A percentile compares a stretch with the other conserved stretches of the same genome.
These are phyloP conservation scores for Amphipoea oculea DNA, from an alignment of 2,888 invertebrate genomes.

Conservation along the genomic window DNA sequence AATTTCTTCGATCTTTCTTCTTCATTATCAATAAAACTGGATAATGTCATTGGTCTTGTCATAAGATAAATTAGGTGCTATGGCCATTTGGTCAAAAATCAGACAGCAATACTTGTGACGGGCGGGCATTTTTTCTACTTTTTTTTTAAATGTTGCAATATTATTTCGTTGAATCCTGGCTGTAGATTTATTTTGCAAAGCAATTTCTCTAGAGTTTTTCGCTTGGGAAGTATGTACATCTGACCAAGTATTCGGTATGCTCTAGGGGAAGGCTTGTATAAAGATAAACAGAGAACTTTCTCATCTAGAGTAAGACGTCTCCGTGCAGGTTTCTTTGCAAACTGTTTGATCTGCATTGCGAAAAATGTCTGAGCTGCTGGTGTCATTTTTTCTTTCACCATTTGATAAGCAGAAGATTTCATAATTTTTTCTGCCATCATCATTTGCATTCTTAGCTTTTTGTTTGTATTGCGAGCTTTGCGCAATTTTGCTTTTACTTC, in stretches of 20 bases:
- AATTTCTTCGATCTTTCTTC: conserved; percentile 6
- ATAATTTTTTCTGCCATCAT: conserved; percentile 5
- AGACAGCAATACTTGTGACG: too few relatives aligned
- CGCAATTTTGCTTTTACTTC: conserved; percentile 3
- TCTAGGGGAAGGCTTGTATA: too few relatives aligned
- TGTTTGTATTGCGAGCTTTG: conserved; percentile 1
- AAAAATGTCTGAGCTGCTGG: neutral
- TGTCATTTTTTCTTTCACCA: conserved; percentile 6
- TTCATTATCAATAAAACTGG: neutral
- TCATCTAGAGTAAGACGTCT: too few relatives aligned
- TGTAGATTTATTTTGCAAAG: too few relatives aligned
- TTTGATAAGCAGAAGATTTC: conserved; percentile 9
- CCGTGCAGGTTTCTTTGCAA: too few relatives aligned
- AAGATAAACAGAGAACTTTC: too few relatives aligned
- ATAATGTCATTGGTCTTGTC: neutral
- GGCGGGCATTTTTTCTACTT: too few relatives aligned
- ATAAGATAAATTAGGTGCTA: conserved; percentile 1
- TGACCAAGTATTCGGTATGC: too few relatives aligned
- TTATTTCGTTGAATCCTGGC: too few relatives aligned
- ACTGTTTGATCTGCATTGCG: neutral
- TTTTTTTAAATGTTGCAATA: too few relatives aligned
- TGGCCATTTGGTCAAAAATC: conserved; percentile 6
- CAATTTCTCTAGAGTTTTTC: too few relatives aligned
- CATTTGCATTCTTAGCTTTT: neutral
- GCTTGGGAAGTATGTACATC: too few relatives aligned